Percentiles rank a stretch among this genome's conserved stretches.
phyloP scores from a whole-genome alignment of 2,888 invertebrate species.

The Diaprepes abbreviatus region DNA sequence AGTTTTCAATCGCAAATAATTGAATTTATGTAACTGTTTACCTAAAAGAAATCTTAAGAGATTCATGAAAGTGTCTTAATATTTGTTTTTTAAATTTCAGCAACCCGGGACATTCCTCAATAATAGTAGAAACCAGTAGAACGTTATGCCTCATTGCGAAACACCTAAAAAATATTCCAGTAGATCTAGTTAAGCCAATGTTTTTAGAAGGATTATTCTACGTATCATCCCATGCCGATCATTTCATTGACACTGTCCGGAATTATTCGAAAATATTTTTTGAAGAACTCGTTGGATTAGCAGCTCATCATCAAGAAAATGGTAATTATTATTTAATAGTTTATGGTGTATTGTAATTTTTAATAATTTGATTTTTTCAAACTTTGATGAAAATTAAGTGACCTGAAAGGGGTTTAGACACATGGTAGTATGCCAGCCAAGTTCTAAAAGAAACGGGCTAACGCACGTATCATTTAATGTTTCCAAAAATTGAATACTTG shows the following conservation, averaged over 20 bases:
- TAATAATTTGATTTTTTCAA: too few relatives aligned
- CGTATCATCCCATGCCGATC: slow-evolving; percentile 74
- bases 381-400: too few relatives aligned
- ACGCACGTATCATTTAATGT: too few relatives aligned
- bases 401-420: too few relatives aligned
- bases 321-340: slow-evolving; percentile 65
- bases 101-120: slow-evolving; percentile 57
- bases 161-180: slow-evolving; percentile 55
- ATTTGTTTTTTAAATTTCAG: slow-evolving; percentile 54
- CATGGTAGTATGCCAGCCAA: too few relatives aligned
- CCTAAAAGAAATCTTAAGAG: too few relatives aligned
- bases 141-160: slow-evolving; percentile 58
- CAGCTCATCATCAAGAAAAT: slow-evolving; percentile 57
- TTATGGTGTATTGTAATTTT: neutral
- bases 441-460: too few relatives aligned
- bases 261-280: slow-evolving; percentile 71
- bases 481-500: too few relatives aligned
- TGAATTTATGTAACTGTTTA: too few relatives aligned
- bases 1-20: too few relatives aligned
- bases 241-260: slow-evolving; percentile 76
- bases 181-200: slow-evolving; percentile 52
- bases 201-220: slow-evolving; percentile 66
- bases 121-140: slow-evolving; percentile 61
- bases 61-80: too few relatives aligned
- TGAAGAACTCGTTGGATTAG: slow-evolving; percentile 66